A percentile compares a stretch with the other conserved stretches of the same genome.
These are phyloP conservation scores for Amblyjoppa proteus DNA, from an alignment of 2,888 invertebrate species.

Conservation along the genomic window DNA sequence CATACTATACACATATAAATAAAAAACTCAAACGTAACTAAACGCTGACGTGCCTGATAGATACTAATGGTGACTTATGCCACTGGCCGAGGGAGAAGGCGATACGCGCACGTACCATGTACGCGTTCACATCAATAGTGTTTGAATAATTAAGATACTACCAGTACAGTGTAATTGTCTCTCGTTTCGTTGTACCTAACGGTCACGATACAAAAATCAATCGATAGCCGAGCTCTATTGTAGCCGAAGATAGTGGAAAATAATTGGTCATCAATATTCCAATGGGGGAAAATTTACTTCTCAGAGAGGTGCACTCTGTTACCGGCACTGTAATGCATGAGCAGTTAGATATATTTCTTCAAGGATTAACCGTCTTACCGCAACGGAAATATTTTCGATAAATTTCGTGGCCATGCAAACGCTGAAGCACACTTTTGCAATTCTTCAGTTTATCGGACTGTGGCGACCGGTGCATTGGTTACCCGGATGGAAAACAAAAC, in stretches of 20 bases:
- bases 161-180: not conserved
- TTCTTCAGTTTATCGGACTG: constrained; percentile 60
- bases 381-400: not conserved
- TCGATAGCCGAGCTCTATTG: no score
- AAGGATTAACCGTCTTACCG: not conserved
- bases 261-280: constrained; percentile 27
- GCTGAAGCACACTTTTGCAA: constrained; percentile 1
- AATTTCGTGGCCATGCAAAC: constrained; percentile 18
- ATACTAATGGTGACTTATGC: no score
- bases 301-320: not conserved
- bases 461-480: constrained; percentile 65
- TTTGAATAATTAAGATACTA: no score
- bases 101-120: not conserved
- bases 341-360: not conserved
- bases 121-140: not conserved
- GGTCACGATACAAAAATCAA: not conserved
- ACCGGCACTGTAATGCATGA: not conserved
- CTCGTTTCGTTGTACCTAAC: not conserved
- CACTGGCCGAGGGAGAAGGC: no score
- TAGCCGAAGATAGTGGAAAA: not conserved
- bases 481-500: constrained; percentile 51
- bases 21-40: no score
- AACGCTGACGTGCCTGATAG: no score
- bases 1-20: no score
- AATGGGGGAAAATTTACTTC: not conserved